Evolutionary conservation across 1,140 invertebrate genomes (phyloP).

Genomic region (Aporrectodea caliginosa): DNA sequence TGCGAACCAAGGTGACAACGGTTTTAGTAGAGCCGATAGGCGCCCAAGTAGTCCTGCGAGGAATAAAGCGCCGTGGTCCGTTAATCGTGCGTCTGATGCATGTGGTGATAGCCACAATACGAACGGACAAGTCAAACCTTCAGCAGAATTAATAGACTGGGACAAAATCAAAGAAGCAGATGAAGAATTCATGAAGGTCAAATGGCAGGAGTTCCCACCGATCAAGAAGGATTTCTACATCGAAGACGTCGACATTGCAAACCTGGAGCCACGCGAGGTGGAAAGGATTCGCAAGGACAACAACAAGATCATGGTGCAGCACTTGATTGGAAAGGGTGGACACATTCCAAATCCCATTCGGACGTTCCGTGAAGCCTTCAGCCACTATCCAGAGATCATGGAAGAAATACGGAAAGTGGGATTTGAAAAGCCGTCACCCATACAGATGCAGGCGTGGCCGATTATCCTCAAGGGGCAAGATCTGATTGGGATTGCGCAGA

Average conservation of each 20-base stretch:
- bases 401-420: constrained; percentile 47
- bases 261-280: constrained; percentile 64
- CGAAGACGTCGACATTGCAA: constrained; percentile 69
- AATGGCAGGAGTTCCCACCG: constrained; percentile 58
- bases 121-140: constrained; percentile 28
- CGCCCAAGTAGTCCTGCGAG: neutral
- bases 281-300: constrained; percentile 55
- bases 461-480: constrained; percentile 77
- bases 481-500: constrained; percentile 83
- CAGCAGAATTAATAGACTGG: constrained; percentile 19
- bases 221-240: constrained; percentile 79
- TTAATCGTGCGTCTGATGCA: neutral
- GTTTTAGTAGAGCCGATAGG: too few species aligned
- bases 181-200: neutral
- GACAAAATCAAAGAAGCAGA: neutral
- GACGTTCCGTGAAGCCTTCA: constrained; percentile 80
- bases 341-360: constrained; percentile 76
- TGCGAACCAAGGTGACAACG: too few species aligned
- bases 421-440: constrained; percentile 51
- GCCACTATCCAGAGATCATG: constrained; percentile 63
- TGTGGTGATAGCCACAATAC: constrained; percentile 8
- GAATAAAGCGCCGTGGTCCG: neutral
- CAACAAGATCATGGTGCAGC: constrained; percentile 69
- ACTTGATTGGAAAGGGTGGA: constrained; percentile 43
- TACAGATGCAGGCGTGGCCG: constrained; percentile 77